Base-by-base conservation (phyloP, 2,113 vertebrate species). In the Callocephalon fimbriatum region DNA sequence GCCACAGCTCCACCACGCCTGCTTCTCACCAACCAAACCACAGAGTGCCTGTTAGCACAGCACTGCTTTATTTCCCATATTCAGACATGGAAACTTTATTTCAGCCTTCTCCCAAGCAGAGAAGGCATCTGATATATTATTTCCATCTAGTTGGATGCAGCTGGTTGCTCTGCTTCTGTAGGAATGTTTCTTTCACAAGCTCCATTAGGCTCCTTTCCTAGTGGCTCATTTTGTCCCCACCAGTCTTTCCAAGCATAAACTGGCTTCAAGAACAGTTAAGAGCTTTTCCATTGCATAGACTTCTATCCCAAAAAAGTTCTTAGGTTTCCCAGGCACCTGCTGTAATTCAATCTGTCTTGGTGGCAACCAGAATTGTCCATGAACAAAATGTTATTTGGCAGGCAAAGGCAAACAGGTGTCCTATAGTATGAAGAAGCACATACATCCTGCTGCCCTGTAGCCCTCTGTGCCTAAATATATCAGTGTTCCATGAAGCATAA, bases 371-470 rank as follows among this genome's bases (percentile, higher is more conserved):
- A 96, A 95, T 45, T 65, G 62, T 50, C 76, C 2, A 1, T 91
- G 92, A 93, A 89, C 90, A 92, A 94, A 91, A 86, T 59, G 78
- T 56, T 97, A 51, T 79, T 93, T 97, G 94, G 92, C 94, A 96
- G 70, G 73, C 16, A 3, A 66, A 59, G 59, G 42, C 54, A 88
- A 93, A 61, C 92, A 96, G 91, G 91, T 95, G 79, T 86, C 91
- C 88, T 84, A 51, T 37, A 68, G 70, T 32, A 71, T 18, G 74
- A 73, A 50, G 87, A 38, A 25, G 6, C 37, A 35, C 10, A 1
- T 38, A 38, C 38, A 38, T 77, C 56, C 61, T 77, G 86, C 82
- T 73, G 26, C 66, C 54, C 42, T 26, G 42, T 44, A 77, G 63
- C 31, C 78, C 37, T 27, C 58, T 42, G 45, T 3, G 15, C 47